A percentile compares a stretch with the other conserved stretches of the same genome.
These are phyloP conservation scores for Lasioglossum leucozonium DNA, from an alignment of 2,888 invertebrate genomes.

Conservation along the genomic window DNA sequence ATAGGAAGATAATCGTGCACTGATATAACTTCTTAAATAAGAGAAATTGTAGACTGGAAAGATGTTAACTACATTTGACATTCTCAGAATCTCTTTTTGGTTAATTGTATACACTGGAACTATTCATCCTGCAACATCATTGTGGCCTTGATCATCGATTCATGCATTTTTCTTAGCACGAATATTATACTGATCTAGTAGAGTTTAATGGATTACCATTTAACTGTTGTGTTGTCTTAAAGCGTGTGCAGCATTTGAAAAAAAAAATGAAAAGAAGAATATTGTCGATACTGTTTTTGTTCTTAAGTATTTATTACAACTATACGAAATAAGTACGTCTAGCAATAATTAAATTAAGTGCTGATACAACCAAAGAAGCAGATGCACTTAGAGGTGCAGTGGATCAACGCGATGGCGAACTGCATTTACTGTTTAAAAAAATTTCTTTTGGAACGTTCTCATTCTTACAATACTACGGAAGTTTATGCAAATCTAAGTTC, in stretches of 20 bases:
- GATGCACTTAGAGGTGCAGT: slow-evolving; percentile 59
- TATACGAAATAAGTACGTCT: slow-evolving; percentile 65
- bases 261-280: slow-evolving; percentile 21
- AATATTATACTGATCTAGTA: slow-evolving; percentile 32
- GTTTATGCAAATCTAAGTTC: background rate
- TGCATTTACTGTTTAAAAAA: slow-evolving; percentile 50
- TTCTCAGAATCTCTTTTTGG: slow-evolving; percentile 32
- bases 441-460: slow-evolving; percentile 25
- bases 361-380: slow-evolving; percentile 71
- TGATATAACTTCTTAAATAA: slow-evolving; percentile 35
- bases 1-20: slow-evolving; percentile 21
- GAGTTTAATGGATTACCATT: slow-evolving; percentile 45
- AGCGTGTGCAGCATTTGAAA: slow-evolving; percentile 44
- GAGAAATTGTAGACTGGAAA: slow-evolving; percentile 41
- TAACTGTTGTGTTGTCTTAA: slow-evolving; percentile 34
- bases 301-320: slow-evolving; percentile 72
- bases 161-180: slow-evolving; percentile 44
- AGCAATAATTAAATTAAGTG: slow-evolving; percentile 74
- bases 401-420: slow-evolving; percentile 43
- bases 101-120: slow-evolving; percentile 34
- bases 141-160: slow-evolving; percentile 63
- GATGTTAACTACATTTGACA: slow-evolving; percentile 29
- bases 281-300: slow-evolving; percentile 53
- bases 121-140: slow-evolving; percentile 45
- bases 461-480: background rate